Base-by-base conservation (phyloP, 2,797 vertebrate species). In the Gadopsis bispinosus region DNA sequence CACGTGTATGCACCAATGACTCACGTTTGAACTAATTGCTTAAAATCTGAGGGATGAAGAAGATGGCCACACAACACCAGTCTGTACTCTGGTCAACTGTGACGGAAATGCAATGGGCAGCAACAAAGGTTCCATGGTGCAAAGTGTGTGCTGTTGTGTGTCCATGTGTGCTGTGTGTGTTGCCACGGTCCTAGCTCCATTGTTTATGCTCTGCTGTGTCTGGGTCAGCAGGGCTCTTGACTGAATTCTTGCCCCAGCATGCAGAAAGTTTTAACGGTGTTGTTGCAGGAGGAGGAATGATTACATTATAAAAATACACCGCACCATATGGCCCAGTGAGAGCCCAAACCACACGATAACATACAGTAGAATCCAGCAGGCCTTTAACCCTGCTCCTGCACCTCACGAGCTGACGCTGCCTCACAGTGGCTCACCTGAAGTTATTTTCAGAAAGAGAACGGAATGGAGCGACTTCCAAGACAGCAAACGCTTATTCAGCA, bases 191-290 rank as follows among this genome's bases (percentile, higher is more conserved):
- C 22, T 6, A 66, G 62, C 80, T 75, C 71, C 73, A 79, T 87
- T 91, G 92, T 93, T 92, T 93, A 90, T 89, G 56, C 88, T 88
- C 77, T 86, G 78, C 85, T 85, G 88, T 88, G 89, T 91, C 88
- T 91, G 87, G 89, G 86, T 89, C 89, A 90, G 87, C 83, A 61
- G 81, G 83, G 81, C 84, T 79, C 80, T 83, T 67, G 77, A 86
- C 80, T 83, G 78, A 92, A 93, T 92, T 92, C 89, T 87, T 92
- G 91, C 81, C 91, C 77, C 89, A 91, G 91, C 91, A 83, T 91
- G 92, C 75, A 86, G 66, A 88, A 73, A n/a, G 85, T 91, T 92
- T 92, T 89, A 92, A 89, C 81, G 43, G 87, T 90, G 90, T 92
- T 91, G 85, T 90, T 90, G 85, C 81, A 89, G 80, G 83, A 87